Percentiles rank a stretch among this genome's conserved stretches.
Conservation (phyloP, 2,797 vertebrate species). For the Poeciliopsis paucimaculata region DNA sequence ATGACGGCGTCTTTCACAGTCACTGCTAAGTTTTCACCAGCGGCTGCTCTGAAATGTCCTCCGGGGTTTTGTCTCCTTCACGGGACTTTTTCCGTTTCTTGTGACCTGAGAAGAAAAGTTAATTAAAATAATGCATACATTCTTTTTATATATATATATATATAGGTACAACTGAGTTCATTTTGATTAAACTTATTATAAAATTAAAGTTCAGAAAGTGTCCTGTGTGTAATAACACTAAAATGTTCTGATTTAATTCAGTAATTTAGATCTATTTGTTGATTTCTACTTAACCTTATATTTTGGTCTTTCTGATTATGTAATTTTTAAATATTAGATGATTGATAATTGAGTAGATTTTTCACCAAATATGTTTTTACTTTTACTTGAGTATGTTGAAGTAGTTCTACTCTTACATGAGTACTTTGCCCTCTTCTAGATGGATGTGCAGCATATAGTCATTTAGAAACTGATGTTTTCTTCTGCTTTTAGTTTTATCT, state of each 20-base stretch:
- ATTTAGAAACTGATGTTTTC: no score
- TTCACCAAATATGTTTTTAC: no score
- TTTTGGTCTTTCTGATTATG: no score
- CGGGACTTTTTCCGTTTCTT: conserved; percentile 83
- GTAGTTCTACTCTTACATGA: no score
- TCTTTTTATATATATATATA: not conserved
- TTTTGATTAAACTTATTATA: not conserved
- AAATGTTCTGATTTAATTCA: not conserved
- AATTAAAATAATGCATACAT: not conserved
- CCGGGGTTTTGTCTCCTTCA: conserved; percentile 83
- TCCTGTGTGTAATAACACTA: not conserved
- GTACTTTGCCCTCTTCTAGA: no score
- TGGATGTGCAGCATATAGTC: no score
- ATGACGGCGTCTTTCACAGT: conserved; percentile 5
- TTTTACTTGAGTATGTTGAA: no score
- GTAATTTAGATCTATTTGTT: not conserved
- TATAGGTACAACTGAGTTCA: not conserved
- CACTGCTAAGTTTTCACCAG: conserved; percentile 77
- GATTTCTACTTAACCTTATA: no score
- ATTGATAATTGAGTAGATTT: no score
- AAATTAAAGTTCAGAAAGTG: not conserved
- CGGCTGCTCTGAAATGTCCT: conserved; percentile 86
- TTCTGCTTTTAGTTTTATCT: not conserved
- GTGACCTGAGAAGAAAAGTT: conserved; percentile 79
- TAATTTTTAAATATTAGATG: no score